Conservation (phyloP, 2,113 vertebrate species). For the Tachysurus vachellii region DNA sequence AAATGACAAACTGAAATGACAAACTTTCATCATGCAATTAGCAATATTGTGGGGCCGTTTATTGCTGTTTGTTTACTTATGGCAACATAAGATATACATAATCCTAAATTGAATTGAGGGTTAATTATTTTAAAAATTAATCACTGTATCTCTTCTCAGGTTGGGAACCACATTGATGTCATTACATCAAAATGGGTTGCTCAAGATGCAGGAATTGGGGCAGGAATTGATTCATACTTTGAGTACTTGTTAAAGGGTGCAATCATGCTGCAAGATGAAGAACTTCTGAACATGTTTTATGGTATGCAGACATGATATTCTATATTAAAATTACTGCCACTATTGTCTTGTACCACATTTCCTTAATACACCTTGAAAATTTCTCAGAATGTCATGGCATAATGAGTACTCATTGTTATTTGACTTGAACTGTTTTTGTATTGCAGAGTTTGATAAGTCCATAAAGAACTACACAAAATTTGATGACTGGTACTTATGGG, state of each 20-base stretch:
- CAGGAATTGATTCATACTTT: constrained; percentile 95
- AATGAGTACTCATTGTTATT: background rate
- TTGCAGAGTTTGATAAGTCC: constrained; percentile 87
- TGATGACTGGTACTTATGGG: constrained; percentile 99
- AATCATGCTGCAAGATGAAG: constrained; percentile 90
- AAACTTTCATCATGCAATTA: background rate
- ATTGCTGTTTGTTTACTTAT: background rate
- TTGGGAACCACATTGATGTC: constrained; percentile 96
- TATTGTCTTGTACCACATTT: background rate
- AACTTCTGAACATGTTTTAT: constrained; percentile 90
- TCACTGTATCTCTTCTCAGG: constrained; percentile 67
- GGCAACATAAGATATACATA: background rate
- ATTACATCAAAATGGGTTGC: constrained; percentile 95
- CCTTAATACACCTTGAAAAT: background rate
- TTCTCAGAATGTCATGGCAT: background rate
- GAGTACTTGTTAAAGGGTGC: constrained; percentile 98
- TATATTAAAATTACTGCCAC: background rate
- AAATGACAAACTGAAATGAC: too few relatives aligned
- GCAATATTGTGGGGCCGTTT: background rate
- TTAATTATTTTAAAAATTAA: background rate
- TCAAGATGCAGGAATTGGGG: constrained; percentile 94
- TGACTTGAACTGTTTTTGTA: constrained; percentile 33
- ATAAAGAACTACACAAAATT: constrained; percentile 96
- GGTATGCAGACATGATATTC: constrained; percentile 71
- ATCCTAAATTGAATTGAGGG: background rate